phyloP scores from a whole-genome alignment of 2,113 vertebrate genomes.

The Physeter macrocephalus region DNA sequence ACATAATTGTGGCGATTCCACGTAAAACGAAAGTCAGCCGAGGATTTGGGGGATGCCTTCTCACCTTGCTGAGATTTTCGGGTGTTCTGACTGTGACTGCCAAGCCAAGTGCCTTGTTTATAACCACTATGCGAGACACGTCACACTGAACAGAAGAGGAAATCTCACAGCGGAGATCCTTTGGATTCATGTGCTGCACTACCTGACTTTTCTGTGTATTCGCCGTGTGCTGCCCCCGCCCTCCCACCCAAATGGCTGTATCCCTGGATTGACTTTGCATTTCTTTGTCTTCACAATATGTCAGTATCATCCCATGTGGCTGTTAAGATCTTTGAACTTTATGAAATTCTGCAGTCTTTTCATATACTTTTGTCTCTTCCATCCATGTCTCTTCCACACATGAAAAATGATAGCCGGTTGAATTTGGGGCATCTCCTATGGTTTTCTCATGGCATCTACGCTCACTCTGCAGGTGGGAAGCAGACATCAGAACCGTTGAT shows the following conservation, averaged over 20 bases:
- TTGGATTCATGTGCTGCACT: neutral
- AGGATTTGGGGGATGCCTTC: neutral
- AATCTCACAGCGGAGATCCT: rapidly evolving
- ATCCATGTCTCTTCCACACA: neutral
- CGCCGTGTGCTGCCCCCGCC: rapidly evolving
- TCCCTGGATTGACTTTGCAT: neutral
- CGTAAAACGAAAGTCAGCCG: neutral
- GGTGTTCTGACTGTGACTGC: neutral
- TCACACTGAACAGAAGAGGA: neutral
- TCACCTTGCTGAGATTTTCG: neutral
- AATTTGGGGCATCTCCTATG: neutral
- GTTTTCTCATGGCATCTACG: neutral
- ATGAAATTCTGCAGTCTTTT: neutral
- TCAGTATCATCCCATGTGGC: neutral
- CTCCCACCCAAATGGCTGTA: rapidly evolving
- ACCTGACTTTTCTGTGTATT: neutral
- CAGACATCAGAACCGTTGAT: neutral
- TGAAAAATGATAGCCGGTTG: neutral
- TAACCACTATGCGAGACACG: neutral
- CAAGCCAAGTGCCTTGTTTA: neutral
- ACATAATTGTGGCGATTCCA: neutral
- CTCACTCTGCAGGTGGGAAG: neutral
- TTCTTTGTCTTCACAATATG: neutral
- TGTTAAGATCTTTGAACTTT: neutral
- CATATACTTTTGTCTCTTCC: neutral